Conservation (phyloP, 2,113 vertebrate species). For the Cephalopterus ornatus region DNA sequence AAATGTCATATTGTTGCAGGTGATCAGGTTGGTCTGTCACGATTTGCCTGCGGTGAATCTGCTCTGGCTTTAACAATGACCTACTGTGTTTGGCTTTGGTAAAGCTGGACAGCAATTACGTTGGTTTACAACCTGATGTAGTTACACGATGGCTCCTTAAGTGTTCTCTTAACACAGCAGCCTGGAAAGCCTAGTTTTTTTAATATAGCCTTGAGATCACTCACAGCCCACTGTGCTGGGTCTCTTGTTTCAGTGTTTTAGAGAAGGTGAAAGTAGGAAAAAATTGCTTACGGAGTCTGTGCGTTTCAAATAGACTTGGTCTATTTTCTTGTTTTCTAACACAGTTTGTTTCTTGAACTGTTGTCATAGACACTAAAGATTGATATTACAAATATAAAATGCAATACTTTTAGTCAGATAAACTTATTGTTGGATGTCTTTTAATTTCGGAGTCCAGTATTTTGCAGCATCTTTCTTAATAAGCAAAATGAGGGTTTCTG, state of each 20-base stretch:
- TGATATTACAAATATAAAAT: neutral
- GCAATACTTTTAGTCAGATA: neutral
- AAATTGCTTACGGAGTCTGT: neutral
- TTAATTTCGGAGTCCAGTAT: neutral
- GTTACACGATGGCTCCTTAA: neutral
- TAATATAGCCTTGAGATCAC: neutral
- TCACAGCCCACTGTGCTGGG: neutral
- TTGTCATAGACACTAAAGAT: neutral
- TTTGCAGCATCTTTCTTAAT: neutral
- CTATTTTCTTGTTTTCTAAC: neutral
- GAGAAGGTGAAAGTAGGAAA: neutral
- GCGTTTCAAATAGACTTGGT: neutral
- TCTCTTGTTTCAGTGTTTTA: neutral
- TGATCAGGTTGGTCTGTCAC: fast-evolving
- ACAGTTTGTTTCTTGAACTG: neutral
- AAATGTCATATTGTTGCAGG: neutral
- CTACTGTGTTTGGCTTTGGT: neutral
- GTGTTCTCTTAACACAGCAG: neutral
- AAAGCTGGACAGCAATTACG: neutral
- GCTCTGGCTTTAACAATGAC: neutral
- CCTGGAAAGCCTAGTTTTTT: neutral
- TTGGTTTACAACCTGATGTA: neutral
- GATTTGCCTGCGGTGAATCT: neutral
- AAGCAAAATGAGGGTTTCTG: neutral
- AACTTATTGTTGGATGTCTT: neutral